These are phyloP conservation scores for Danio tinwini DNA, from an alignment of 2,797 vertebrate species.

Conservation along the genomic window DNA sequence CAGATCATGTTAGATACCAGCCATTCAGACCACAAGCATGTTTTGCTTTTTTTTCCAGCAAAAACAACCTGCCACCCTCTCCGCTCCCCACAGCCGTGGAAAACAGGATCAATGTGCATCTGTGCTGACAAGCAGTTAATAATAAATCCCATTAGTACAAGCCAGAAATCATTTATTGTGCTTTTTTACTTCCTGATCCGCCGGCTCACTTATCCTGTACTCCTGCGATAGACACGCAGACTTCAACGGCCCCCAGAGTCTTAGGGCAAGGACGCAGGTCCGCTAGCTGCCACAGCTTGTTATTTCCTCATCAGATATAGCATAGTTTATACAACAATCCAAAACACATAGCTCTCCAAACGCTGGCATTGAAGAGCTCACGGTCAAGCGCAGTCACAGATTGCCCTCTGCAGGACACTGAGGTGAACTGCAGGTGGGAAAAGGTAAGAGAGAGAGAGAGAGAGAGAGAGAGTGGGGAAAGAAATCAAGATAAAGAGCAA, in stretches of 20 bases:
- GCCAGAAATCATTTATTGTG: constrained; percentile 68
- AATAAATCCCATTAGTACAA: constrained; percentile 80
- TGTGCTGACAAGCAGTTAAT: constrained; percentile 80
- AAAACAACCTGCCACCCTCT: constrained; percentile 32
- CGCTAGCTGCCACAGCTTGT: constrained; percentile 54
- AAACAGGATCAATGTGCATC: constrained; percentile 77
- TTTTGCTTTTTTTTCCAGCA: constrained; percentile 45
- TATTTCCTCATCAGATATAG: constrained; percentile 66
- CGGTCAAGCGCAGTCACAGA: constrained; percentile 51
- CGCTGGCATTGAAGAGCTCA: background rate
- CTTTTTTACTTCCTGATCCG: constrained; percentile 63
- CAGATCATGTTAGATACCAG: constrained; percentile 72
- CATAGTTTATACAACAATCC: constrained; percentile 59
- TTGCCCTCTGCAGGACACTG: constrained; percentile 61
- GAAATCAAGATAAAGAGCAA: constrained; percentile 38
- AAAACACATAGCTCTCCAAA: constrained; percentile 52
- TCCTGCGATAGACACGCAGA: constrained; percentile 30
- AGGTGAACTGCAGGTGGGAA: constrained; percentile 35
- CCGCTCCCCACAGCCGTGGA: constrained; percentile 63
- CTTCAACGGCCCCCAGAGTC: constrained; percentile 47
- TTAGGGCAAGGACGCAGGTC: constrained; percentile 61
- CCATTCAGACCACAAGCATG: constrained; percentile 62
- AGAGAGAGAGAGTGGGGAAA: constrained; percentile 37
- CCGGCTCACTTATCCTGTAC: constrained; percentile 44
- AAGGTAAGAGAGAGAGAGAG: background rate